Conservation (phyloP, 2,888 invertebrate genomes). For the Myopa tessellatipennis region DNA sequence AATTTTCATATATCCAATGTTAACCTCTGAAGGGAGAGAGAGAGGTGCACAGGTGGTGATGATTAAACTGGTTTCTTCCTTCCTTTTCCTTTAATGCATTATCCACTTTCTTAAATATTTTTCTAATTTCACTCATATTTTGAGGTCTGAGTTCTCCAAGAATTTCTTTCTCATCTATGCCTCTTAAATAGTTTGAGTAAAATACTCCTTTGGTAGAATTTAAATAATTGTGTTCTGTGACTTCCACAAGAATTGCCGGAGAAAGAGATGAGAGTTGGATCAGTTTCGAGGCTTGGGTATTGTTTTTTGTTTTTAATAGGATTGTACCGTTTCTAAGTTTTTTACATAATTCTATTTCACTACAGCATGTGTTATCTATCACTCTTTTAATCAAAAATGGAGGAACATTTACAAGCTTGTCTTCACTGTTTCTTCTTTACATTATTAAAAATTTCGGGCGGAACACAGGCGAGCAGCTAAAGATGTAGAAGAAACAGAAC, state of each 20-base stretch:
- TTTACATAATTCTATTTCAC: neutral
- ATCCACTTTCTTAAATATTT: conserved; percentile 3
- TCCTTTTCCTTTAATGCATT: neutral
- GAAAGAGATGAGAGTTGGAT: neutral
- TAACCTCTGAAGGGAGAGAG: neutral
- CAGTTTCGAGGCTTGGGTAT: conserved; percentile 10
- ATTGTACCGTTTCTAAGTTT: neutral
- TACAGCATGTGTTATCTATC: neutral
- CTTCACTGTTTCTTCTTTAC: conserved; percentile 1
- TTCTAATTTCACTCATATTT: conserved; percentile 12
- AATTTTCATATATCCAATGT: neutral
- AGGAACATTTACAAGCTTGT: neutral
- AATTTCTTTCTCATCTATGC: conserved; percentile 5
- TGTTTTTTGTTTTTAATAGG: conserved; percentile 13
- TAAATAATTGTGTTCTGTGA: neutral
- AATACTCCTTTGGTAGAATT: conserved; percentile 12
- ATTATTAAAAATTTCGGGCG: neutral
- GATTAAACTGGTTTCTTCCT: conserved; percentile 4
- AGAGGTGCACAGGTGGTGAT: neutral
- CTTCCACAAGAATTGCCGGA: neutral
- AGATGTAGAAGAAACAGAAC: too few species aligned
- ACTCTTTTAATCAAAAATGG: conserved; percentile 21
- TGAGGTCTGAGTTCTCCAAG: neutral
- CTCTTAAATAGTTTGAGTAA: conserved; percentile 10
- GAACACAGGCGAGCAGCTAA: too few species aligned